Evolutionary conservation across 1,140 invertebrate species (phyloP), one percentile per base, ranked within the genome.

Genomic region (Eurosta solidaginis): DNA sequence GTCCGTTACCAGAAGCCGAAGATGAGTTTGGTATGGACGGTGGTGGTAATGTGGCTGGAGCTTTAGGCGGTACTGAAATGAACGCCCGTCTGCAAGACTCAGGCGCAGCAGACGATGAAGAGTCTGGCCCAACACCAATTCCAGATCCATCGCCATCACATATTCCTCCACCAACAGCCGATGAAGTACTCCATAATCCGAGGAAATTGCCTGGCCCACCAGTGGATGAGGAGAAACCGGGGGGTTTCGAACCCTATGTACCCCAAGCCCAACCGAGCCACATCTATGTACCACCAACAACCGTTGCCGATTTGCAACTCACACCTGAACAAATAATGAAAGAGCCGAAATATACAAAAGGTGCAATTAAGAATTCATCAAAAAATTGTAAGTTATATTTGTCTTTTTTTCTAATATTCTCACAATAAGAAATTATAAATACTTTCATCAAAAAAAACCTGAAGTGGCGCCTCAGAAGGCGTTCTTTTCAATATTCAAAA

Each of bases 1-100:
- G n/a, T n/a, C n/a, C n/a, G n/a, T 98, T 91, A 40, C 90, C 91
- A 76, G 76, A 78, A 2, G 98, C 99, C 84, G 98, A 99, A 83
- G 95, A 98, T 85, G 98, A 97, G 85, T 99, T 97, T 87, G 89
- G 99, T 36, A 98, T 98, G 88, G 96, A 95, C 89, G 97, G 97
- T 0, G 94, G 97, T 89, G 94, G 92, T 29, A 97, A 97, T 22
- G 88, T 95, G 33, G 92, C 97, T 79, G 96, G 97, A 79, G 95
- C 95, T 14, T 83, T 92, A 59, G 90, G 91, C 42, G 90, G 90
- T 76, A 83, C 88, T 68, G 82, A 86, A 9, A 79, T 85, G 27
- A 82, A 80, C 27, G 81, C 80, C 27, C 81, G 81, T 10, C 83
- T 81, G 74, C 79, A 81, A 17, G 86, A 87, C 77, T 82, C 86